These are phyloP conservation scores for Aethina tumida DNA, from an alignment of 1,140 invertebrate genomes.

Conservation along the genomic window DNA sequence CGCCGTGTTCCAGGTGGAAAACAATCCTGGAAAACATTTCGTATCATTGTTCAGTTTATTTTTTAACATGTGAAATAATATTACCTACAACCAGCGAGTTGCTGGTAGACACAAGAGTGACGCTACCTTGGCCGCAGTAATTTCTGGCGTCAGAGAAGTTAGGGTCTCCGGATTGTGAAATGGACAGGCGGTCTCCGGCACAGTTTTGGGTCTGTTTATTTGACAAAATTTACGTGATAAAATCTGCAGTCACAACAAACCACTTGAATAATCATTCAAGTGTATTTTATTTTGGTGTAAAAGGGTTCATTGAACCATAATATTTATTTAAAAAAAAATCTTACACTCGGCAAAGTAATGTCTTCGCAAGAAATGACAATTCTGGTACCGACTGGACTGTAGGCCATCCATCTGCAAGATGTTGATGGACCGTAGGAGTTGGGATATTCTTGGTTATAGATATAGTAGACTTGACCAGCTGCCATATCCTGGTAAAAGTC, in stretches of 20 bases:
- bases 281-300: too few species aligned
- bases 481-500: constrained; percentile 27
- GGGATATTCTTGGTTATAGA: constrained; percentile 42
- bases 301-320: too few species aligned
- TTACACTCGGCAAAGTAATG: constrained; percentile 42
- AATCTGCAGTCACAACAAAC: too few species aligned
- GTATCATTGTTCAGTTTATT: neutral
- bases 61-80: neutral
- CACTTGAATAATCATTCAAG: too few species aligned
- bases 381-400: constrained; percentile 36
- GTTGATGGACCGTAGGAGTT: constrained; percentile 32
- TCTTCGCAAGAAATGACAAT: constrained; percentile 27
- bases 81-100: constrained; percentile 39
- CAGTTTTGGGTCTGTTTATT: constrained; percentile 26
- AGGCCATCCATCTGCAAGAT: constrained; percentile 41
- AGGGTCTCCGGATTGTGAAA: constrained; percentile 40
- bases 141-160: constrained; percentile 34
- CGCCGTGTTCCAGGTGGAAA: constrained; percentile 26
- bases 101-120: constrained; percentile 36
- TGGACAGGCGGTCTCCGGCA: constrained; percentile 36
- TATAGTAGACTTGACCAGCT: constrained; percentile 34
- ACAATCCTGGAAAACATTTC: constrained; percentile 31
- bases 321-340: too few species aligned
- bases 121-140: constrained; percentile 43
- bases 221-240: neutral